Evolutionary conservation across 1,140 invertebrate genomes (phyloP).

Genomic region (Drosophila tsacasi): DNA sequence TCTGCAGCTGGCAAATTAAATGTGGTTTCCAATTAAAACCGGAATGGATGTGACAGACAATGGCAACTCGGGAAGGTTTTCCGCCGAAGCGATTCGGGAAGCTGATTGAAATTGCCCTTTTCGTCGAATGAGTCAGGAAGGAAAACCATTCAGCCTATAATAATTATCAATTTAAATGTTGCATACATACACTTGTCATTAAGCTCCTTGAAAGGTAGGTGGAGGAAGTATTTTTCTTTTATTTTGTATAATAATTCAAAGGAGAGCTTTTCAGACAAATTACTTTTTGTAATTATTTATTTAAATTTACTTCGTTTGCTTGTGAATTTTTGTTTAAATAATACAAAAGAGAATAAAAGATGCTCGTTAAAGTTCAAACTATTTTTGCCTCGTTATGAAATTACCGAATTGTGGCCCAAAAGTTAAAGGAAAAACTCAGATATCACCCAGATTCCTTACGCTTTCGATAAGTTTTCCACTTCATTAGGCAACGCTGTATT

Average conservation of each 20-base stretch:
- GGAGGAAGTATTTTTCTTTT: not conserved
- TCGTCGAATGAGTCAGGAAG: constrained; percentile 13
- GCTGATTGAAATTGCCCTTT: constrained; percentile 44
- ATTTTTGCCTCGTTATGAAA: not conserved
- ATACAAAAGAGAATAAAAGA: fast-evolving
- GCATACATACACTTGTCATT: constrained; percentile 9
- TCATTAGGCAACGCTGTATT: constrained; percentile 25
- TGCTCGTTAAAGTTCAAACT: not conserved
- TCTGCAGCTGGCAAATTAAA: constrained; percentile 60
- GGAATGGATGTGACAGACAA: constrained; percentile 49
- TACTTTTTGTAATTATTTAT: not conserved
- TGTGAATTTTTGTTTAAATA: not conserved
- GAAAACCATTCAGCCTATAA: constrained; percentile 30
- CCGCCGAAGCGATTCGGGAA: constrained; percentile 8
- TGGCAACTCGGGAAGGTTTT: constrained; percentile 8
- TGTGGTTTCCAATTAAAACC: constrained; percentile 66
- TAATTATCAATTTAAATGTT: constrained; percentile 34
- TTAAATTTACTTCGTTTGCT: not conserved
- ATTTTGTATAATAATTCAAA: not conserved
- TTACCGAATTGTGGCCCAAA: not conserved
- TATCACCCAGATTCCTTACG: not conserved
- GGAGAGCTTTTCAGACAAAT: not conserved
- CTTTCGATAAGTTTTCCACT: constrained; percentile 21
- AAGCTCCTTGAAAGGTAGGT: not conserved
- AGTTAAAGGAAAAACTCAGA: not conserved